These are phyloP conservation scores for Pheosia tremula DNA, from an alignment of 2,888 invertebrate genomes.

Conservation along the genomic window DNA sequence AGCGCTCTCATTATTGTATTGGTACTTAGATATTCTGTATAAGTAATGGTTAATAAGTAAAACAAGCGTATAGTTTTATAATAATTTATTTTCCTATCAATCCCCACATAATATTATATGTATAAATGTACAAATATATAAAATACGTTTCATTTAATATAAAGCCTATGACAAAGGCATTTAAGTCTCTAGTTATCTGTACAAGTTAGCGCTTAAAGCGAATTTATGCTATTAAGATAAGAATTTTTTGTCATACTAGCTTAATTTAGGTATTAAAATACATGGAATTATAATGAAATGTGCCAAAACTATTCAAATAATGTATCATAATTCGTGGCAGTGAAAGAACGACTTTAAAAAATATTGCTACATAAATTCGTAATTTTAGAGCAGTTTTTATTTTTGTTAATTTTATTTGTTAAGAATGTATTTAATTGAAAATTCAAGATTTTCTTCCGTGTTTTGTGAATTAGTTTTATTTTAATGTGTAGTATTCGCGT, in stretches of 20 bases:
- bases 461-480: too few relatives aligned
- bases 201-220: slow-evolving; percentile 11
- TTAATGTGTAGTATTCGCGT: too few relatives aligned
- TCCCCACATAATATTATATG: slow-evolving; percentile 29
- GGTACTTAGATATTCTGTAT: too few relatives aligned
- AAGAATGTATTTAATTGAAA: too few relatives aligned
- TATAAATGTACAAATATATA: slow-evolving; percentile 30
- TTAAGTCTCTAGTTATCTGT: slow-evolving; percentile 8
- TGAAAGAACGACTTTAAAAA: neutral
- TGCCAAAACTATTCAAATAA: too few relatives aligned
- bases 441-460: too few relatives aligned
- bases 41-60: slow-evolving; percentile 5
- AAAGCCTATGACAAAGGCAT: slow-evolving; percentile 15
- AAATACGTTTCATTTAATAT: slow-evolving; percentile 10
- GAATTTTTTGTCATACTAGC: slow-evolving; percentile 3
- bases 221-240: neutral
- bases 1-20: too few relatives aligned
- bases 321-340: neutral
- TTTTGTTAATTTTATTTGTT: neutral
- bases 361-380: neutral
- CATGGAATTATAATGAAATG: too few relatives aligned
- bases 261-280: neutral
- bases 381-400: neutral
- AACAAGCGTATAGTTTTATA: slow-evolving; percentile 24
- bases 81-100: slow-evolving; percentile 51